Base-by-base conservation (phyloP, 2,113 vertebrate species). In the Stercorarius parasiticus region DNA sequence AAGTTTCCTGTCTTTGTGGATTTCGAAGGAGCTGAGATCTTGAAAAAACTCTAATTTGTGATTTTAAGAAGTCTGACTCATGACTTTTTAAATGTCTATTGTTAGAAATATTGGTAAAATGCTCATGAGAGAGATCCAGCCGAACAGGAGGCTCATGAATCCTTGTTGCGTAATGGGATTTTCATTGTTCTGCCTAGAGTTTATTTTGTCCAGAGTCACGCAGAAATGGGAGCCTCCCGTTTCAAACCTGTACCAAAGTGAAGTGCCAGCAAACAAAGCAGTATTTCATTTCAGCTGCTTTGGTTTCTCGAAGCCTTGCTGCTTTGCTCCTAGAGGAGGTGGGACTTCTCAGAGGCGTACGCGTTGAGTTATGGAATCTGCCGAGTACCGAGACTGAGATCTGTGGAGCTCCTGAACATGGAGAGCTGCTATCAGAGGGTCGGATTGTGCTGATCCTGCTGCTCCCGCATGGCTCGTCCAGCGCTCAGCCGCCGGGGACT, bases 1-100 rank as follows among this genome's bases (percentile, higher is more conserved):
- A 59, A 56, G 43, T 58, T 93, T 95, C 50, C 91, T 82, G 62
- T 61, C 58, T 90, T 77, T 70, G 83, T 77, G 78, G 53, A 90
- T 95, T 81, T 61, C 6, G 5, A 38, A 52, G n/a, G 58, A 95
- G 29, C 23, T 38, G 73, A 79, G 81, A 42, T 56, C 8, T 9
- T 76, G 29, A 71, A 73, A 76, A 87, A 91, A 6, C 26, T 88
- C 76, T 26, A 11, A 2, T 25, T 80, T 42, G 38, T 88, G 82
- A 55, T 70, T 73, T 70, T 58, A 32, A 70, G 49, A 74, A 62
- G 45, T 34, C 70, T 29, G 42, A 67, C 38, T 74, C 71, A 12
- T 29, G 5, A 69, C 38, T 52, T 90, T 96, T 91, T 50, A 53
- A 36, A 49, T 40, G 49, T 47, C 45, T 43, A 25, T 12, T 5